Evolutionary conservation across 2,797 vertebrate genomes (phyloP).

Genomic region (Halcyon chelicuti): DNA sequence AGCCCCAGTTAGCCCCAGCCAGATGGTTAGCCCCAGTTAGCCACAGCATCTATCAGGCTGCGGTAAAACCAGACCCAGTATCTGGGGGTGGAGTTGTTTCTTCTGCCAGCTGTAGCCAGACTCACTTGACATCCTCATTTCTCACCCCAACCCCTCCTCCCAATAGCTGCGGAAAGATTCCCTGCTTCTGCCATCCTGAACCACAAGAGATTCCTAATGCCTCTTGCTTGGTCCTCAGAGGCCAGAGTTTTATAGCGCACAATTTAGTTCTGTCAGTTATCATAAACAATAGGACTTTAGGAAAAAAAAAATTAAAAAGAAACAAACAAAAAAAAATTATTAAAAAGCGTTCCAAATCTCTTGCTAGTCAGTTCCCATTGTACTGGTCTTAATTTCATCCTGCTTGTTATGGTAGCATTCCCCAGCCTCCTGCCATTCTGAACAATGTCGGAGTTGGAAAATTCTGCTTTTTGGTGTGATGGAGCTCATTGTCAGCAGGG

Average conservation of each 20-base stretch:
- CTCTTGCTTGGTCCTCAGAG: not conserved
- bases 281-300: conserved; percentile 30
- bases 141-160: not conserved
- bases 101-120: not conserved
- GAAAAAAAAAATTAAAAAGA: not conserved
- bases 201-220: not conserved
- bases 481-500: not conserved
- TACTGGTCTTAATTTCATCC: not conserved
- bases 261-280: conserved; percentile 41
- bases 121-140: not conserved
- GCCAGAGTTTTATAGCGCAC: not conserved
- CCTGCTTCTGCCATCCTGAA: conserved; percentile 28
- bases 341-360: not conserved
- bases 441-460: not conserved
- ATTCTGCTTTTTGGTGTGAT: not conserved
- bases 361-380: conserved; percentile 23
- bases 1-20: not conserved
- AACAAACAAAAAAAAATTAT: not conserved
- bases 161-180: not conserved
- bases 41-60: not conserved
- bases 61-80: not conserved
- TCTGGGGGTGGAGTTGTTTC: not conserved
- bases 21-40: not conserved
- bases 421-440: not conserved
- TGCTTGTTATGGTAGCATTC: not conserved